Evolutionary conservation across 2,888 invertebrate species (phyloP), one percentile per base, ranked within the genome.

Genomic region (Acanthosepion esculentum): DNA sequence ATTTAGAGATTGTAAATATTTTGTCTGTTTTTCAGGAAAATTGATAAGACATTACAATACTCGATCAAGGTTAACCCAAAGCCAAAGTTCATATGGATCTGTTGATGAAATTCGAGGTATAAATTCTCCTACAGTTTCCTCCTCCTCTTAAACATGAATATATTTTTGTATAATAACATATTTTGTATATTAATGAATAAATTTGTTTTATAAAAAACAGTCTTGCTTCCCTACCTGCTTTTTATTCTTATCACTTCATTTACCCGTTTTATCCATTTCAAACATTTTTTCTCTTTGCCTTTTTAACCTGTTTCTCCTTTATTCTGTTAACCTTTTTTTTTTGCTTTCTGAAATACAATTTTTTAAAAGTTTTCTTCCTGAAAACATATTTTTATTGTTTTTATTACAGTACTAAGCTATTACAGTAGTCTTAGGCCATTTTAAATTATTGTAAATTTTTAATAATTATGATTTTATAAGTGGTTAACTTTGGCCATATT

Each of bases 161-260:
- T 78, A n/a, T 78, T 15, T 78, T 78, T 78, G 0, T 78, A 12
- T 78, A n/a, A 78, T n/a, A 78, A 10, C n/a, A 78, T 78, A 78
- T 78, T 78, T 78, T 78, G 78, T 78, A 78, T 78, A n/a, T 78
- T 78, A n/a, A 78, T 78, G n/a, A 78, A 78, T 78, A 78, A 78
- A 78, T 78, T 18, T 5, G 15, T 78, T 78, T 78, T 78, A 12
- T n/a, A 33, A n/a, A 78, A n/a, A 78, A 78, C 41, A 78, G 33
- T 0, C 0, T 15, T 3, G 78, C 78, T 78, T 78, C n/a, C 78
- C n/a, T 78, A 15, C 78, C n/a, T 78, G 78, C 78, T 78, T 78
- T n/a, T 78, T 12, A n/a, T n/a, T 78, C 5, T 8, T 29, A 26
- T 78, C 26, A 26, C 8, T 78, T 78, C 26, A 26, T 26, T 23